Conservation (phyloP, 2,888 invertebrate species). For the Leuctra nigra region DNA sequence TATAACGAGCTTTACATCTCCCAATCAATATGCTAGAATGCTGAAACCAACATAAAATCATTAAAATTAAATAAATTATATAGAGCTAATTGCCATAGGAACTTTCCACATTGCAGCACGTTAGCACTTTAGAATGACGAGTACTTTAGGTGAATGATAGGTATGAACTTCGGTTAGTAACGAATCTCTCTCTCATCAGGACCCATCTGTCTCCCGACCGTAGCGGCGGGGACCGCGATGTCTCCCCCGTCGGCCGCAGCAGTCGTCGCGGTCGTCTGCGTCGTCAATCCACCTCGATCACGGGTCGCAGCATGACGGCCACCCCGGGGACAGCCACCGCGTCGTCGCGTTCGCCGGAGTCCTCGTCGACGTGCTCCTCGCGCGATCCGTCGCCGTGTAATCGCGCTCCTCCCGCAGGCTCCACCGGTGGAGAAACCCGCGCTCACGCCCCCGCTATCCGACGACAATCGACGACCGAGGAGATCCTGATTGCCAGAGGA, state of each 20-base stretch:
- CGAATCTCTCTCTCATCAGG: not conserved
- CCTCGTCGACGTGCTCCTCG: conserved; percentile 65
- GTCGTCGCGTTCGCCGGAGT: conserved; percentile 43
- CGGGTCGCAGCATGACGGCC: conserved; percentile 43
- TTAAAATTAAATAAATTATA: too few species aligned
- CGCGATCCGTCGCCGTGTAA: conserved; percentile 80
- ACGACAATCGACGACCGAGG: conserved; percentile 85
- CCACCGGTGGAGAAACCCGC: conserved; percentile 37
- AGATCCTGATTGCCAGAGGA: conserved; percentile 83
- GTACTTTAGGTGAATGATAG: too few species aligned
- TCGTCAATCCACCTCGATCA: conserved; percentile 74
- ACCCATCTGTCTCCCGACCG: conserved; percentile 67
- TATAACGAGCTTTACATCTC: too few species aligned
- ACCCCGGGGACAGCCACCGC: conserved; percentile 36
- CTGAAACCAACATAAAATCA: too few species aligned
- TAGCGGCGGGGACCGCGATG: conserved; percentile 64
- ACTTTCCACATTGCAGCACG: too few species aligned
- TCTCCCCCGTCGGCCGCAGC: conserved; percentile 67
- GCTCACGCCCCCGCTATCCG: conserved; percentile 67
- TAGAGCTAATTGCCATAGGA: too few species aligned
- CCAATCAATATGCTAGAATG: too few species aligned
- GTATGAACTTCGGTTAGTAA: too few species aligned
- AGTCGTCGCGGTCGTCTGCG: conserved; percentile 61
- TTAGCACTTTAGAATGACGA: too few species aligned
- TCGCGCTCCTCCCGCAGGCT: conserved; percentile 41